A percentile compares a stretch with the other conserved stretches of the same genome.
Conservation (phyloP, 2,797 vertebrate species). For the Epinephelus awoara region DNA sequence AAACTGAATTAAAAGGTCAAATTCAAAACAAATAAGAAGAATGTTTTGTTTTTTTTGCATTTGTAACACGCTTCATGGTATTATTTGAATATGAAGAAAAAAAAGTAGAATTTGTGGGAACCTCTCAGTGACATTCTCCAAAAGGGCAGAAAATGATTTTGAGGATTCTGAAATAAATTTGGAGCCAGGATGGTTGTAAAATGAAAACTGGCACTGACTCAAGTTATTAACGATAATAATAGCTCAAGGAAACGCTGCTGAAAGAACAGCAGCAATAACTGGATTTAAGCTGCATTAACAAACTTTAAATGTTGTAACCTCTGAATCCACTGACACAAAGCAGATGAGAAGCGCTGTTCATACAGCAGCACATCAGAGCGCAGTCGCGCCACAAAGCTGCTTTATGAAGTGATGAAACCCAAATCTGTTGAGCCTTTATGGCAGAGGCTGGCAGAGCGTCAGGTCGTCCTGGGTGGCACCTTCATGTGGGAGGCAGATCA, state of each 20-base stretch:
- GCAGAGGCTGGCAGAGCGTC: conserved; percentile 42
- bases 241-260: no score
- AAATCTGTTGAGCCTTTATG: conserved; percentile 40
- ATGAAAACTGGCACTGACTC: not conserved
- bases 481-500: conserved; percentile 43
- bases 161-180: not conserved
- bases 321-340: conserved; percentile 29
- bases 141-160: not conserved
- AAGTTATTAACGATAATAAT: not conserved
- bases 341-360: not conserved
- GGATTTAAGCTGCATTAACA: conserved; percentile 10
- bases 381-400: conserved; percentile 25
- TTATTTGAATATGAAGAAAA: no score
- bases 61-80: no score
- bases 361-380: conserved; percentile 14
- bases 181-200: not conserved
- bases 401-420: conserved; percentile 52
- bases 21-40: no score
- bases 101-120: no score
- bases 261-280: not conserved
- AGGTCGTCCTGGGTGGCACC: conserved; percentile 57
- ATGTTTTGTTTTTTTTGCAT: no score
- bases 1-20: no score
- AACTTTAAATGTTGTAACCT: conserved; percentile 1
- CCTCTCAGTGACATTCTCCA: no score